phyloP scores from a whole-genome alignment of 2,113 vertebrate genomes.

The Gorsachius goisagi region DNA sequence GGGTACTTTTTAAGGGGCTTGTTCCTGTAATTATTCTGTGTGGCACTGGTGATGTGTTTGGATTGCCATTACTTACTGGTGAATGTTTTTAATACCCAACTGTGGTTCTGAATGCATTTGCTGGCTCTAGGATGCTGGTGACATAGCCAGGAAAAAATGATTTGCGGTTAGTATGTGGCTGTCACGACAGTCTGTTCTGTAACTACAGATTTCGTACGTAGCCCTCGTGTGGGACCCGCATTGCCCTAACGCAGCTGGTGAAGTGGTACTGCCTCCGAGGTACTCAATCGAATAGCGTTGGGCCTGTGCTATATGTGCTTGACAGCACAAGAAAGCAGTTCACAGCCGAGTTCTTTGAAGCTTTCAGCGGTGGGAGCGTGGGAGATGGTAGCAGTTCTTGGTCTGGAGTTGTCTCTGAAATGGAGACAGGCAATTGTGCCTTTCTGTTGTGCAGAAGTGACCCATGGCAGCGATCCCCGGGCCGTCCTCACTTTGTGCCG shows the following conservation, averaged over 20 bases:
- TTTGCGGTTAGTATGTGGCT: neutral
- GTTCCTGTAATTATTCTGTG: neutral
- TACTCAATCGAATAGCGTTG: neutral
- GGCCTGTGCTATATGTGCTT: neutral
- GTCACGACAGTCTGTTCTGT: neutral
- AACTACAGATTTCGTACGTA: fast-evolving
- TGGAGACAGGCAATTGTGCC: neutral
- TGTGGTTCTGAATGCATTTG: neutral
- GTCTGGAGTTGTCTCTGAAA: neutral
- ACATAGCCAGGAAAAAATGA: slow-evolving; percentile 3
- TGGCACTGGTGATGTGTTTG: neutral
- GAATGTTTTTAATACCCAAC: neutral
- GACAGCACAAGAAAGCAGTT: neutral
- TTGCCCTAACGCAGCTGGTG: neutral
- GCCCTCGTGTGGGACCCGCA: neutral
- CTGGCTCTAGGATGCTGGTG: neutral
- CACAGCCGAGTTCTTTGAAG: neutral
- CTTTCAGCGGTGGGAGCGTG: neutral
- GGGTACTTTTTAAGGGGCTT: neutral
- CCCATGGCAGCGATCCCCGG: neutral
- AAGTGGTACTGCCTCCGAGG: neutral
- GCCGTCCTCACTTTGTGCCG: neutral
- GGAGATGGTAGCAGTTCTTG: neutral
- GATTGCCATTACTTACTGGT: neutral
- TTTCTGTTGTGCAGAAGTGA: neutral